Evolutionary conservation across 2,113 vertebrate genomes (phyloP), one percentile per base, ranked within the genome.

Genomic region (Otocyon megalotis): DNA sequence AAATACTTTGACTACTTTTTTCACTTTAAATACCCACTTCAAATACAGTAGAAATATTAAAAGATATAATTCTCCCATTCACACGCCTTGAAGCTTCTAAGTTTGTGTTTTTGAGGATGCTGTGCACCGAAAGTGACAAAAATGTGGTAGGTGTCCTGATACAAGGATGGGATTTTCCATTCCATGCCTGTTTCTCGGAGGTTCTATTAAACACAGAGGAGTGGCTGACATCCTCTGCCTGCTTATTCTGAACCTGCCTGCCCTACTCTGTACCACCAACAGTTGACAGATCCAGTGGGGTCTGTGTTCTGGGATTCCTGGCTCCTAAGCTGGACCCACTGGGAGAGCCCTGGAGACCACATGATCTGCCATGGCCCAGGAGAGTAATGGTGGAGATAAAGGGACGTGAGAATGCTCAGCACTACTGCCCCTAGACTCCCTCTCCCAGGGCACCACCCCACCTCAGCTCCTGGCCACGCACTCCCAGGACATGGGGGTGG

Each of bases 201-300:
- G 77, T 72, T 62, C 65, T 14, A 0, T 35, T 14, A 32, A 88
- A 17, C 76, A 19, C 69, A 30, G 69, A 63, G 35, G 15, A 48
- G 16, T 12, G 12, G 37, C 63, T 19, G 11, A 50, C 74, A 3
- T 26, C 30, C 22, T 56, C 12, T 56, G 48, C 28, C 14, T n/a
- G 35, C 35, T 48, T 1, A 17, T 65, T 26, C 48, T 56, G 48
- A 30, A 2, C 28, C 16, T 17, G 2, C 24, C 32, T 10, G 1
- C 11, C 14, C 5, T 1, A 3, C 50, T 60, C 19, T 2, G 2
- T 37, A 58, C 8, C 19, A 32, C 43, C 2, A 26, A n/a, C 5
- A 2, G 37, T 16, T 80, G 50, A 20, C 2, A 20, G 67, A 56
- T 43, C 30, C 1, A 4, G 3, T 14, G 54, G 89, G 62, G 22